A percentile compares a stretch with the other conserved stretches of the same genome.
Evolutionary conservation across 2,888 invertebrate species (phyloP).

Genomic region (Ceriagrion tenellum): DNA sequence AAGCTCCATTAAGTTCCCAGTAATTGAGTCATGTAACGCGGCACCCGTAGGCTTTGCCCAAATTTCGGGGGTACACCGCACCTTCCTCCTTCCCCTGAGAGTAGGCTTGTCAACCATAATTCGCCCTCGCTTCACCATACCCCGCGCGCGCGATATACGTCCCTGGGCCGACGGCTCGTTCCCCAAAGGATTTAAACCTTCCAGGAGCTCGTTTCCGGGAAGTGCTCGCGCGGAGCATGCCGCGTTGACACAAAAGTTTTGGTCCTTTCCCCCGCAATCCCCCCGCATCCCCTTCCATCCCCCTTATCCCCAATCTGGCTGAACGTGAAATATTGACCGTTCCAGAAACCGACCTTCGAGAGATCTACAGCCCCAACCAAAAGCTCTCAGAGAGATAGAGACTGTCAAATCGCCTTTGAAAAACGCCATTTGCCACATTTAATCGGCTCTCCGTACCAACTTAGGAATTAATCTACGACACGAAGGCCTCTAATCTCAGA

Average conservation of each 20-base stretch:
- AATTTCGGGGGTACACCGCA: neutral
- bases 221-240: neutral
- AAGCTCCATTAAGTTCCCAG: no score
- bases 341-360: constrained; percentile 12
- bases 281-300: no score
- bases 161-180: neutral
- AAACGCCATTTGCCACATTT: neutral
- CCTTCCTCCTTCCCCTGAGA: neutral
- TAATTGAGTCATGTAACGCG: no score
- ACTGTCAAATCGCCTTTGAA: neutral
- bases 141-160: neutral
- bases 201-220: neutral
- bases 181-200: neutral
- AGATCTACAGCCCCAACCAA: neutral
- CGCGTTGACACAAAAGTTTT: neutral
- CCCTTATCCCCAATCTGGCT: neutral
- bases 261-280: no score
- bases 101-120: no score
- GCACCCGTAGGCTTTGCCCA: no score
- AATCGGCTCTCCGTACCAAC: neutral
- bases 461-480: neutral
- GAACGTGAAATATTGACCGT: neutral
- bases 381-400: neutral
- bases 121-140: neutral
- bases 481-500: neutral